Evolutionary conservation across 2,113 vertebrate species (phyloP).

Genomic region (Seriola rivoliana): DNA sequence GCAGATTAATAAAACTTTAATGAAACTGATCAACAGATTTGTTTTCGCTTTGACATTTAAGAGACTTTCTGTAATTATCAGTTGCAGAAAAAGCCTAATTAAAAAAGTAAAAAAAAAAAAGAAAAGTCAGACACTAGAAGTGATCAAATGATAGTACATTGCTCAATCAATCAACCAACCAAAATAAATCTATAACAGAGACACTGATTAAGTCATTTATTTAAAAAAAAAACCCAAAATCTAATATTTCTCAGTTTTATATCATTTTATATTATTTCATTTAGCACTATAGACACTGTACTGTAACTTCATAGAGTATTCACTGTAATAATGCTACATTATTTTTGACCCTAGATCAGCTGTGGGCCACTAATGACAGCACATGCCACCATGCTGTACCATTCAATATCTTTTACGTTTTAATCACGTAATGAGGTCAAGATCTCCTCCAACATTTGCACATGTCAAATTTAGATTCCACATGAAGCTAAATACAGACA

Average conservation of each 20-base stretch:
- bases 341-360: not conserved
- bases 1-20: conserved; percentile 41
- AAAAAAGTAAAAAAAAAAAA: conserved; percentile 14
- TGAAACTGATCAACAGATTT: conserved; percentile 37
- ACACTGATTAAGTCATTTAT: too few species aligned
- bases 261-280: not conserved
- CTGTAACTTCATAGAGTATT: too few species aligned
- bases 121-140: not conserved
- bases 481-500: not conserved
- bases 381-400: not conserved
- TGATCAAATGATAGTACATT: not conserved
- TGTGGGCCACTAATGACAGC: too few species aligned
- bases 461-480: not conserved
- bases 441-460: not conserved
- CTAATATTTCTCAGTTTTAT: not conserved
- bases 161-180: not conserved
- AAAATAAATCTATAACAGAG: not conserved
- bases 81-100: conserved; percentile 5
- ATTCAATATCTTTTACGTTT: not conserved
- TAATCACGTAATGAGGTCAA: not conserved
- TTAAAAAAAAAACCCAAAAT: not conserved
- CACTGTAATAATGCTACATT: not conserved
- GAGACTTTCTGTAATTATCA: conserved; percentile 20
- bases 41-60: conserved; percentile 45
- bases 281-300: too few species aligned